A percentile compares a stretch with the other conserved stretches of the same genome.
Conservation (phyloP, 2,888 invertebrate species). For the Drosophila greeni region DNA sequence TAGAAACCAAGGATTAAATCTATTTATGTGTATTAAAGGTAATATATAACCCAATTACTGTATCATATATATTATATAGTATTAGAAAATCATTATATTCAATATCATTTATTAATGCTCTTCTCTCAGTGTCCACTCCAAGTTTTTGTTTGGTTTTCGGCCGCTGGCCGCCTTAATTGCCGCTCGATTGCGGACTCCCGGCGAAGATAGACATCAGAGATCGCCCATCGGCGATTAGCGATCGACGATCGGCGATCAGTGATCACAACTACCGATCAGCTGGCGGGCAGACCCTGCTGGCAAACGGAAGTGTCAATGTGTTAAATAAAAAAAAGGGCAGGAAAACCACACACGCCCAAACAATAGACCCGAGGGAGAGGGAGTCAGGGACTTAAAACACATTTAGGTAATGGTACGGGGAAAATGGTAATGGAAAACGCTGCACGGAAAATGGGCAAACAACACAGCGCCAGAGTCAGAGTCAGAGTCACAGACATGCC, state of each 20-base stretch:
- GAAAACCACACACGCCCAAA: constrained; percentile 54
- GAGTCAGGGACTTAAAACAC: constrained; percentile 8
- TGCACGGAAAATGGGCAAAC: constrained; percentile 21
- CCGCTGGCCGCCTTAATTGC: constrained; percentile 54
- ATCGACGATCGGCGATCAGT: constrained; percentile 19
- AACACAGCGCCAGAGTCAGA: constrained; percentile 9
- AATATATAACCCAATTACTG: neutral
- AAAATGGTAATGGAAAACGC: constrained; percentile 32
- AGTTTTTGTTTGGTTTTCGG: constrained; percentile 34
- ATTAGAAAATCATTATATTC: neutral
- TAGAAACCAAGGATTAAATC: no score
- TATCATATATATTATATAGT: no score
- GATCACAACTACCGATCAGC: constrained; percentile 22
- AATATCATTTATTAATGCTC: constrained; percentile 2
- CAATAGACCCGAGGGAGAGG: neutral
- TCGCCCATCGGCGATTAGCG: constrained; percentile 4
- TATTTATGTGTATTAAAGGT: neutral
- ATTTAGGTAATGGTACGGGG: constrained; percentile 27
- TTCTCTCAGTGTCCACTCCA: constrained; percentile 27
- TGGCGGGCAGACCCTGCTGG: constrained; percentile 24
- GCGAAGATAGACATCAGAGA: constrained; percentile 22
- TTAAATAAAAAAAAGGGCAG: constrained; percentile 57
- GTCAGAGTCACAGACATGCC: constrained; percentile 4
- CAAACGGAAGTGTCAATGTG: constrained; percentile 68
- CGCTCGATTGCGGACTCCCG: constrained; percentile 62